Evolutionary conservation across 2,888 invertebrate species (phyloP).

Genomic region (Drosophila pseudotakahashii): DNA sequence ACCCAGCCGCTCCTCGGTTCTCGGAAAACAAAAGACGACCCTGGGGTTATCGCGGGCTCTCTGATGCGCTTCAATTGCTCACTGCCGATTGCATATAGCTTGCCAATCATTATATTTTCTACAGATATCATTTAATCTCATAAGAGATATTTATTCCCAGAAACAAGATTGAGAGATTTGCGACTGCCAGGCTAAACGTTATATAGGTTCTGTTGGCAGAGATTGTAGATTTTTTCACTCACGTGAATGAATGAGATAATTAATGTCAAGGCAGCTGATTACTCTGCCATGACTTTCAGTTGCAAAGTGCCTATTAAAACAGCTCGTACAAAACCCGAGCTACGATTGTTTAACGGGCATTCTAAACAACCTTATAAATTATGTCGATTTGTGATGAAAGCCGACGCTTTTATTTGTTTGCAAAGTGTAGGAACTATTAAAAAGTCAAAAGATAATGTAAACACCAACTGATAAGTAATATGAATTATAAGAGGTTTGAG

Average conservation of each 20-base stretch:
- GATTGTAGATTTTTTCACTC: not conserved
- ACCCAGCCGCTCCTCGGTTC: conserved; percentile 2
- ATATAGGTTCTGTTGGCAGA: no score
- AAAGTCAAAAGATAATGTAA: no score
- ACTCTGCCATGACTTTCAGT: not conserved
- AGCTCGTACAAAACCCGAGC: no score
- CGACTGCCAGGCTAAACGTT: not conserved
- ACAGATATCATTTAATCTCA: no score
- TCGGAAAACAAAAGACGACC: conserved; percentile 16
- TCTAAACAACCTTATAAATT: no score
- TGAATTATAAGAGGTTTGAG: no score
- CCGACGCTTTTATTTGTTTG: no score
- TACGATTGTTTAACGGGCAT: no score
- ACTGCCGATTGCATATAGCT: not conserved
- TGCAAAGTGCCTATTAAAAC: not conserved
- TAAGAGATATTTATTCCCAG: no score
- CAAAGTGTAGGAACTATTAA: no score
- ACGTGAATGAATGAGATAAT: not conserved
- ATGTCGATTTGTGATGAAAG: not conserved
- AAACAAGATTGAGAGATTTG: no score
- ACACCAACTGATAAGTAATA: no score
- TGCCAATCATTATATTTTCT: not conserved
- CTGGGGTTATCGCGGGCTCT: conserved; percentile 15
- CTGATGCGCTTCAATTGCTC: not conserved
- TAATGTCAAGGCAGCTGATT: not conserved